A percentile compares a stretch with the other conserved stretches of the same genome.
These are phyloP conservation scores for Torymus texanus DNA, from an alignment of 2,888 invertebrate species.

Conservation along the genomic window DNA sequence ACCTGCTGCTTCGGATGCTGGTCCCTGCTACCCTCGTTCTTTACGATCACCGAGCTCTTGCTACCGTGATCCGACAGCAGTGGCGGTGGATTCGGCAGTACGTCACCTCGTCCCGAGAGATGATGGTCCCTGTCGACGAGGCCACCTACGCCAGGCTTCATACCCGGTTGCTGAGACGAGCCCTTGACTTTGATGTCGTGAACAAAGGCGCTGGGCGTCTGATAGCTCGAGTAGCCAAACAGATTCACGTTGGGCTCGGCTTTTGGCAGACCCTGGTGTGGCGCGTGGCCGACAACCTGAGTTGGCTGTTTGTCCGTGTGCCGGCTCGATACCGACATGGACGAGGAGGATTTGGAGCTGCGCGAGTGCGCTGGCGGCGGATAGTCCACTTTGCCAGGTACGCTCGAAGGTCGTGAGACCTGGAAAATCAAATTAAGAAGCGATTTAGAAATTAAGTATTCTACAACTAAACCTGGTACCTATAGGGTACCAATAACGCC, in stretches of 20 bases:
- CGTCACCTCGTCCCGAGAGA: conserved; percentile 73
- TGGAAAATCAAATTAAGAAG: conserved; percentile 46
- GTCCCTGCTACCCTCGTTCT: conserved; percentile 79
- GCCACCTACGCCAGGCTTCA: conserved; percentile 64
- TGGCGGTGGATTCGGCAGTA: conserved; percentile 82
- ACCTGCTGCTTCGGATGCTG: conserved; percentile 76
- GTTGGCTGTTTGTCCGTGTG: conserved; percentile 65
- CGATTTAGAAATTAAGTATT: too few species aligned
- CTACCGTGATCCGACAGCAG: conserved; percentile 79
- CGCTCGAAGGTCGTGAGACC: conserved; percentile 72
- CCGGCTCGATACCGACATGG: conserved; percentile 68
- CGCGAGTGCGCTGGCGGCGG: conserved; percentile 76
- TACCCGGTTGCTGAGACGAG: too few species aligned
- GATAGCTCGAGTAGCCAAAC: conserved; percentile 81
- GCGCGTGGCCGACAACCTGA: conserved; percentile 55
- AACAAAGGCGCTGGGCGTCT: conserved; percentile 74
- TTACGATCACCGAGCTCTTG: conserved; percentile 87
- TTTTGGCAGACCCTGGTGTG: conserved; percentile 76
- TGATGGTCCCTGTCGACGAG: conserved; percentile 61
- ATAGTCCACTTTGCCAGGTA: conserved; percentile 72
- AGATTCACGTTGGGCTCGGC: conserved; percentile 83
- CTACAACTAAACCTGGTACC: too few species aligned
- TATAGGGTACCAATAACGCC: too few species aligned
- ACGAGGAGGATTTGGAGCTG: conserved; percentile 66
- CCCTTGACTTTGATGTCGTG: conserved; percentile 80